phyloP scores from a whole-genome alignment of 2,113 vertebrate genomes.

The Puntigrus tetrazona region DNA sequence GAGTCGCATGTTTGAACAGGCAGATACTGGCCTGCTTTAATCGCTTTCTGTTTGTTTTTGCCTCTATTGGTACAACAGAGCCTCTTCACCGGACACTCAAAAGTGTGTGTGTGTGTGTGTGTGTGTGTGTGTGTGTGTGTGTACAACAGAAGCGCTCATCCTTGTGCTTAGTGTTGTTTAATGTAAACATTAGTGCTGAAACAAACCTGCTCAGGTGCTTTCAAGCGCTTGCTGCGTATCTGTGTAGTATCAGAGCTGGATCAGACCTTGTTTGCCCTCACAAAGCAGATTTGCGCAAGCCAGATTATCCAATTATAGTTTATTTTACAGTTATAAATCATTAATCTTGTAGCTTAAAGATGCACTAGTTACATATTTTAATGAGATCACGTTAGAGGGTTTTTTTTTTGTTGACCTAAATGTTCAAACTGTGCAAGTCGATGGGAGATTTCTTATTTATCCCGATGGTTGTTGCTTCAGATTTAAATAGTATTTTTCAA shows the following conservation, averaged over 20 bases:
- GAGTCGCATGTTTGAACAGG: constrained; percentile 28
- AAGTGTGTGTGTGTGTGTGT: constrained; percentile 19
- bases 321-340: neutral
- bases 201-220: constrained; percentile 22
- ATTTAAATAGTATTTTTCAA: neutral
- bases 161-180: constrained; percentile 1
- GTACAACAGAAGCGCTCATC: constrained; percentile 27
- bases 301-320: constrained; percentile 2
- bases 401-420: too few relatives aligned
- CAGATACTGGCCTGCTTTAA: constrained; percentile 24
- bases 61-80: constrained; percentile 1
- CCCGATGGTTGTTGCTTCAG: too few relatives aligned
- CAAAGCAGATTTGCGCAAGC: neutral
- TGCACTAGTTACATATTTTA: neutral
- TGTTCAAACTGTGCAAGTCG: neutral
- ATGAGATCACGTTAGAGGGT: neutral
- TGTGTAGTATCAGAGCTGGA: neutral
- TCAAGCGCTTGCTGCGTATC: neutral
- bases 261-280: constrained; percentile 10
- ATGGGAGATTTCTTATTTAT: neutral
- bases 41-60: constrained; percentile 16
- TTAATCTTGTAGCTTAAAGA: neutral
- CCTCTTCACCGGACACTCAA: neutral
- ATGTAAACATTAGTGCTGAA: constrained; percentile 25
- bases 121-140: constrained; percentile 14